Conservation (phyloP, 2,888 invertebrate species). For the Oconnorella tubifera region DNA sequence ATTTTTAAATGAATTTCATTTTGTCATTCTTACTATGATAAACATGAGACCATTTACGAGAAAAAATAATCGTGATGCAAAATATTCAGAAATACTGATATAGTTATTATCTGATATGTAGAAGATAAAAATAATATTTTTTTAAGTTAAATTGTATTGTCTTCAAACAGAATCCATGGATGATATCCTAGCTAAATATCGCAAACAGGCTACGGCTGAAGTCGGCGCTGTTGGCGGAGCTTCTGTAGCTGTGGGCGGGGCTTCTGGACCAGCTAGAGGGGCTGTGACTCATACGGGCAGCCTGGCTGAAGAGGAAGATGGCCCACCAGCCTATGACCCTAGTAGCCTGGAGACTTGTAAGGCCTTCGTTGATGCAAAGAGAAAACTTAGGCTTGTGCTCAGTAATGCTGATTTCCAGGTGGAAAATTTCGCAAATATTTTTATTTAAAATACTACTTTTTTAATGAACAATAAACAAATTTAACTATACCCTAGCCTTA, state of each 20-base stretch:
- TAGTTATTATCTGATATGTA: too few relatives aligned
- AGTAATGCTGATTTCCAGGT: constrained; percentile 71
- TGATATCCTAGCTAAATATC: constrained; percentile 91
- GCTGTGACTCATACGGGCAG: neutral
- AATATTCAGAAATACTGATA: too few relatives aligned
- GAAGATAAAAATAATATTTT: too few relatives aligned
- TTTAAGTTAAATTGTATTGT: too few relatives aligned
- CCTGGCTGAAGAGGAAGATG: constrained; percentile 37
- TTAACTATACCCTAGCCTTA: too few relatives aligned
- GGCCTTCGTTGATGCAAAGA: constrained; percentile 73
- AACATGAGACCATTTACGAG: too few relatives aligned
- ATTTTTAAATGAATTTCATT: too few relatives aligned
- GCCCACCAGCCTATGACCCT: constrained; percentile 56
- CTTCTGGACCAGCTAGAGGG: neutral
- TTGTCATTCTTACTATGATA: too few relatives aligned
- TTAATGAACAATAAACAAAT: too few relatives aligned
- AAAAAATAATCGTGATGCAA: too few relatives aligned
- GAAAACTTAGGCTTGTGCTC: constrained; percentile 82
- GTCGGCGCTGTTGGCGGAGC: neutral
- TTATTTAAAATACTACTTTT: too few relatives aligned
- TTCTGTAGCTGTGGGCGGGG: neutral
- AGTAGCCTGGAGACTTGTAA: constrained; percentile 62
- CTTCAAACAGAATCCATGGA: constrained; percentile 81
- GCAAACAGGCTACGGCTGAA: constrained; percentile 59
- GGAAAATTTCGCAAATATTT: too few relatives aligned